Conservation (phyloP, 2,888 invertebrate species). For the Campaea margaritaria region DNA sequence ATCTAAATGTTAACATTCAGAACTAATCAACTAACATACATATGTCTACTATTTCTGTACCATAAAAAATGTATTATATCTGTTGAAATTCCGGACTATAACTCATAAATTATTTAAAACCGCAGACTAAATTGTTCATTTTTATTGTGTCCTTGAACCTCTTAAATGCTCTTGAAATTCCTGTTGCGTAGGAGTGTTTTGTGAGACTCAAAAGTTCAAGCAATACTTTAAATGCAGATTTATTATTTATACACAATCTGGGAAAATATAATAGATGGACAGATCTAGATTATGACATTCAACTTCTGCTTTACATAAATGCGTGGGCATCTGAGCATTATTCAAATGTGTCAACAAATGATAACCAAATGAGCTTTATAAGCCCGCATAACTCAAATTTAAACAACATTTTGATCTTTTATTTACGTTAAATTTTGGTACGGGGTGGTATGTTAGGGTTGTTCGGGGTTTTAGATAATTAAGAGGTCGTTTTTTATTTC, state of each 20-base stretch:
- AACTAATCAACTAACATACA: no score
- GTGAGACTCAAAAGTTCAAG: conserved; percentile 7
- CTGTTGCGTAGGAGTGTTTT: not conserved
- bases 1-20: no score
- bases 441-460: no score
- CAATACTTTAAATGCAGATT: conserved; percentile 9
- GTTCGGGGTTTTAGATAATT: no score
- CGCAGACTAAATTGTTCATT: no score
- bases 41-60: no score
- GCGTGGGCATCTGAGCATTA: conserved; percentile 25
- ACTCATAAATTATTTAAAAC: no score
- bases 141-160: not conserved
- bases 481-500: no score
- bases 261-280: conserved; percentile 9
- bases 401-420: no score
- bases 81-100: no score
- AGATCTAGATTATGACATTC: conserved; percentile 41
- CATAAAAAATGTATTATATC: no score
- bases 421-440: no score
- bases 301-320: conserved; percentile 29
- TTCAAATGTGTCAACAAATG: conserved; percentile 19
- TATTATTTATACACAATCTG: conserved; percentile 13
- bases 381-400: not conserved
- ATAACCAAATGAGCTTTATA: conserved; percentile 2
- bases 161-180: conserved; percentile 5